Percentiles rank a stretch among this genome's conserved stretches.
These are phyloP conservation scores for Cephus sareptanus DNA, from an alignment of 2,888 invertebrate genomes.

Conservation along the genomic window DNA sequence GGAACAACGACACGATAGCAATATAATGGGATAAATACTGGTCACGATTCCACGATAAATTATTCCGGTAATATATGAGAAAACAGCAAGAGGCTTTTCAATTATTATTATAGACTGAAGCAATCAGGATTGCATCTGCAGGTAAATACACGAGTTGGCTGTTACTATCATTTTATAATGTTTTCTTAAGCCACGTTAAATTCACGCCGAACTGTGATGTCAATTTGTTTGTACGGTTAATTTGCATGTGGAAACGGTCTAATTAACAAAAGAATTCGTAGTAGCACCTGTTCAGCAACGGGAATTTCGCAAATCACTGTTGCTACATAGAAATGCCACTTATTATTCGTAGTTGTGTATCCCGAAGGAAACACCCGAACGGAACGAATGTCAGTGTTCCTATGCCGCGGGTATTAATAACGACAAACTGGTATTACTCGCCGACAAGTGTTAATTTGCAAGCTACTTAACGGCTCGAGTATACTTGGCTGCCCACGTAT, in stretches of 20 bases:
- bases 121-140: background rate
- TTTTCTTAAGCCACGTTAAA: background rate
- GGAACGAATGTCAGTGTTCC: background rate
- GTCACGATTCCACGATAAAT: conserved; percentile 8
- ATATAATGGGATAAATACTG: background rate
- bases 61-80: background rate
- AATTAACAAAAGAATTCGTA: background rate
- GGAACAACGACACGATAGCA: background rate
- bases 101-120: background rate
- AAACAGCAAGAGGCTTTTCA: background rate
- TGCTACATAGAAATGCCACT: background rate
- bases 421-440: background rate
- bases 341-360: background rate
- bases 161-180: background rate
- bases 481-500: background rate
- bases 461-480: background rate
- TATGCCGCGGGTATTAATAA: background rate
- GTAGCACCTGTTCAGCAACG: background rate
- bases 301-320: background rate
- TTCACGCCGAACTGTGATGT: background rate
- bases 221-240: background rate
- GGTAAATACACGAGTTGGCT: background rate
- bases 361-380: background rate
- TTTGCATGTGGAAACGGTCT: background rate
- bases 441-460: background rate